Evolutionary conservation across 2,888 invertebrate species (phyloP).

Genomic region (Epinotia ramella): DNA sequence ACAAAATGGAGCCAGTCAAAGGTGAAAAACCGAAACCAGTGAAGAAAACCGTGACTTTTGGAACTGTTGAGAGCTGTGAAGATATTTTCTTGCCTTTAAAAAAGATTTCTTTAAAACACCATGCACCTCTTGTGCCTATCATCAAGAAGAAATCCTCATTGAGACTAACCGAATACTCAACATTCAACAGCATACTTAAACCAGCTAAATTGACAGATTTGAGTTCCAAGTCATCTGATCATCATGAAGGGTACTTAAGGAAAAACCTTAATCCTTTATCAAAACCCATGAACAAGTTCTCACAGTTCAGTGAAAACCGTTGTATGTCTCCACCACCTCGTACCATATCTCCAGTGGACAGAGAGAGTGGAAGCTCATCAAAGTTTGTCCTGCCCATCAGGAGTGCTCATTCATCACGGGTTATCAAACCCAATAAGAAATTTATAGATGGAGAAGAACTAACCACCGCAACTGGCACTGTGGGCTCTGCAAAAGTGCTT

Average conservation of each 20-base stretch:
- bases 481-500: constrained; percentile 74
- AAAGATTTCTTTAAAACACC: constrained; percentile 85
- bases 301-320: constrained; percentile 77
- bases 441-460: constrained; percentile 89
- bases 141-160: constrained; percentile 87
- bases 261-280: constrained; percentile 80
- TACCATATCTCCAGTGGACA: constrained; percentile 73
- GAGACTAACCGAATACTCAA: constrained; percentile 84
- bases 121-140: constrained; percentile 86
- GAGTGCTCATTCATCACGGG: constrained; percentile 93
- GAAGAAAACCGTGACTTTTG: constrained; percentile 88
- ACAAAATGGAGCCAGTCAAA: constrained; percentile 81
- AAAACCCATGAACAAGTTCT: constrained; percentile 79
- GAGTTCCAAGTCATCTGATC: constrained; percentile 84
- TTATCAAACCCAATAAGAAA: constrained; percentile 95
- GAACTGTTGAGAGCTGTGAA: constrained; percentile 87
- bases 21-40: constrained; percentile 79
- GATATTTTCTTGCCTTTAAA: constrained; percentile 85
- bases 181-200: constrained; percentile 86
- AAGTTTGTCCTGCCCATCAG: constrained; percentile 92
- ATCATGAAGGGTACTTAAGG: constrained; percentile 79
- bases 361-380: constrained; percentile 66
- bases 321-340: constrained; percentile 80
- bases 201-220: constrained; percentile 87
- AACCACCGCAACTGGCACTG: constrained; percentile 59